Evolutionary conservation across 2,797 vertebrate genomes (phyloP).

Genomic region (Semaprochilodus insignis): DNA sequence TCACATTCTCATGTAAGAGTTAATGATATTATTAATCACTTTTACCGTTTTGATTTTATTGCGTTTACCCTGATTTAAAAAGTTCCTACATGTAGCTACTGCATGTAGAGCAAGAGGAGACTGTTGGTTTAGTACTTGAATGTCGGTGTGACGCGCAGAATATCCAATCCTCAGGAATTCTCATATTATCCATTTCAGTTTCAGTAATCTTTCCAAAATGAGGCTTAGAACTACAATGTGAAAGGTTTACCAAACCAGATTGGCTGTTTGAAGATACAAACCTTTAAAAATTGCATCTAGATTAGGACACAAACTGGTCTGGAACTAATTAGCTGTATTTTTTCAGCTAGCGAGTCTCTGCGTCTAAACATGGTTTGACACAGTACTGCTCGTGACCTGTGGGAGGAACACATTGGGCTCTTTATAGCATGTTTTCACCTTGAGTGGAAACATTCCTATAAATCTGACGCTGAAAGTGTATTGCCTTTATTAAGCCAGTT

Average conservation of each 20-base stretch:
- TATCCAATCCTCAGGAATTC: slow-evolving; percentile 63
- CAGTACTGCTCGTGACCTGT: background rate
- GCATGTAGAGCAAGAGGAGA: slow-evolving; percentile 13
- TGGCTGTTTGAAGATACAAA: background rate
- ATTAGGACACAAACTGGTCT: background rate
- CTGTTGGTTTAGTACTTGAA: slow-evolving; percentile 11
- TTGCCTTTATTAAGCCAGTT: slow-evolving; percentile 9
- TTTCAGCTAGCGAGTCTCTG: slow-evolving; percentile 5
- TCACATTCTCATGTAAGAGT: background rate
- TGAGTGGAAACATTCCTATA: background rate
- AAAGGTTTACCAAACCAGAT: slow-evolving; percentile 31
- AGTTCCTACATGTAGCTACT: slow-evolving; percentile 14
- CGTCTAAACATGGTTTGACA: slow-evolving; percentile 19
- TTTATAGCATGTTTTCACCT: slow-evolving; percentile 9
- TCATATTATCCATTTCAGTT: slow-evolving; percentile 70
- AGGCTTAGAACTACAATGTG: slow-evolving; percentile 23
- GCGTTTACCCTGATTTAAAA: too few species aligned
- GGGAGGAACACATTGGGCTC: background rate
- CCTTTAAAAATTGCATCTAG: slow-evolving; percentile 9
- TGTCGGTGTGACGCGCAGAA: slow-evolving; percentile 61
- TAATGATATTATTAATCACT: background rate
- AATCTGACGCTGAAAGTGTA: slow-evolving; percentile 20
- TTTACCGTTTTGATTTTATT: slow-evolving; percentile 6
- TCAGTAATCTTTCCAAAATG: slow-evolving; percentile 53
- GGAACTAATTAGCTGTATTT: slow-evolving; percentile 15